A percentile compares a stretch with the other conserved stretches of the same genome.
phyloP scores from a whole-genome alignment of 2,888 invertebrate genomes.

The Scelioninae gen. 1 region DNA sequence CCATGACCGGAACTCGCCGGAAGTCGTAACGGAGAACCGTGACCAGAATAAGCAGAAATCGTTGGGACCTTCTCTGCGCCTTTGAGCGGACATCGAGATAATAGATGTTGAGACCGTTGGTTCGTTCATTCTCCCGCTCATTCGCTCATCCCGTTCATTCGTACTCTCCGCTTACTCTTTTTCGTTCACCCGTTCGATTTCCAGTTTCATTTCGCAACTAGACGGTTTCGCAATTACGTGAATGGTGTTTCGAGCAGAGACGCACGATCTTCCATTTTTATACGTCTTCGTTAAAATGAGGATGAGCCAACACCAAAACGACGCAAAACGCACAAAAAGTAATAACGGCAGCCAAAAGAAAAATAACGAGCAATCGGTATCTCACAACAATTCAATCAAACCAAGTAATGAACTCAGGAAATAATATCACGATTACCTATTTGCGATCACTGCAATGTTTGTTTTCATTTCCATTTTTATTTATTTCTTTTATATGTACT shows the following conservation, averaged over 20 bases:
- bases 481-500: too few relatives aligned
- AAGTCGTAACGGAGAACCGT: conserved; percentile 79
- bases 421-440: conserved; percentile 25
- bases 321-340: conserved; percentile 17
- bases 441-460: too few relatives aligned
- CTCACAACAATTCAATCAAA: conserved; percentile 24
- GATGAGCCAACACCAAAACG: conserved; percentile 17
- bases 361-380: conserved; percentile 44
- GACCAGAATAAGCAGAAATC: conserved; percentile 77
- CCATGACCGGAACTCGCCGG: conserved; percentile 79
- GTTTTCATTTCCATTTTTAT: too few relatives aligned
- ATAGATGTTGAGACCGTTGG: conserved; percentile 48
- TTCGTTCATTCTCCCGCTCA: conserved; percentile 10
- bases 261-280: conserved; percentile 49
- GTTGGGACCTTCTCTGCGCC: conserved; percentile 79
- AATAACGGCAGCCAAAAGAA: conserved; percentile 26
- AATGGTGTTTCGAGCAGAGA: conserved; percentile 47
- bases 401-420: conserved; percentile 22
- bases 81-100: conserved; percentile 72
- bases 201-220: conserved; percentile 61
- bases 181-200: conserved; percentile 35
- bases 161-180: neutral
- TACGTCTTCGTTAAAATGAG: conserved; percentile 49
- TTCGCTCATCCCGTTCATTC: neutral
- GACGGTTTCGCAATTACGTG: conserved; percentile 56